Evolutionary conservation across 2,888 invertebrate genomes (phyloP).

Genomic region (Thalpophila matura): DNA sequence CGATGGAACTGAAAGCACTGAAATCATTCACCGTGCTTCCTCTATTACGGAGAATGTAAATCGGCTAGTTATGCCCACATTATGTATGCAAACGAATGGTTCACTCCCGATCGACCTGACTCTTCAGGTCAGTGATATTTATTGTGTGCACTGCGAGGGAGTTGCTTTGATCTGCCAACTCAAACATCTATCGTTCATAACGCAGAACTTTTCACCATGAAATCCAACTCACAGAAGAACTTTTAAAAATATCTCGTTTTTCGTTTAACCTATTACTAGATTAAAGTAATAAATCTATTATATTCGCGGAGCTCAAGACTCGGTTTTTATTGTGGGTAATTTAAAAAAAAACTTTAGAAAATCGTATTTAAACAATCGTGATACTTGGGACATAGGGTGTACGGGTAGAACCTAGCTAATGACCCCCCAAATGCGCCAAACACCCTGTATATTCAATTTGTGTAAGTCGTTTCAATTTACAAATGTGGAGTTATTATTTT

Average conservation of each 20-base stretch:
- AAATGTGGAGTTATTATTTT: slow-evolving; percentile 34
- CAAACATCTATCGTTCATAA: slow-evolving; percentile 26
- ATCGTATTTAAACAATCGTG: too few relatives aligned
- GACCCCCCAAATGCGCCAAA: too few relatives aligned
- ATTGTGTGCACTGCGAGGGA: slow-evolving; percentile 28
- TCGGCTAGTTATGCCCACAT: slow-evolving; percentile 29
- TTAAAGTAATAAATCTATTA: slow-evolving; percentile 45
- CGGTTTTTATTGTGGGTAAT: too few relatives aligned
- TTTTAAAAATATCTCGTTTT: slow-evolving; percentile 38
- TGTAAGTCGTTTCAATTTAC: slow-evolving; percentile 28
- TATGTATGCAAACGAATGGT: slow-evolving; percentile 54
- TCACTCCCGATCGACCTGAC: slow-evolving; percentile 50
- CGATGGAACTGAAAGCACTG: slow-evolving; percentile 16
- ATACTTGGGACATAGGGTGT: too few relatives aligned
- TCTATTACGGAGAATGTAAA: slow-evolving; percentile 19
- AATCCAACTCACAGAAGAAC: slow-evolving; percentile 15
- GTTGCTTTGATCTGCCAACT: slow-evolving; percentile 44
- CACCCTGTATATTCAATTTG: slow-evolving; percentile 43
- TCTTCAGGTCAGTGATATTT: slow-evolving; percentile 60
- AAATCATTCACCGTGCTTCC: slow-evolving; percentile 20
- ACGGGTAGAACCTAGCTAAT: too few relatives aligned
- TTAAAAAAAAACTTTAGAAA: too few relatives aligned
- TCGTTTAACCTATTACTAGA: slow-evolving; percentile 38
- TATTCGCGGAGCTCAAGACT: slow-evolving; percentile 28
- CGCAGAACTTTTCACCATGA: slow-evolving; percentile 30